phyloP scores from a whole-genome alignment of 2,888 invertebrate genomes.

The Tineola bisselliella region DNA sequence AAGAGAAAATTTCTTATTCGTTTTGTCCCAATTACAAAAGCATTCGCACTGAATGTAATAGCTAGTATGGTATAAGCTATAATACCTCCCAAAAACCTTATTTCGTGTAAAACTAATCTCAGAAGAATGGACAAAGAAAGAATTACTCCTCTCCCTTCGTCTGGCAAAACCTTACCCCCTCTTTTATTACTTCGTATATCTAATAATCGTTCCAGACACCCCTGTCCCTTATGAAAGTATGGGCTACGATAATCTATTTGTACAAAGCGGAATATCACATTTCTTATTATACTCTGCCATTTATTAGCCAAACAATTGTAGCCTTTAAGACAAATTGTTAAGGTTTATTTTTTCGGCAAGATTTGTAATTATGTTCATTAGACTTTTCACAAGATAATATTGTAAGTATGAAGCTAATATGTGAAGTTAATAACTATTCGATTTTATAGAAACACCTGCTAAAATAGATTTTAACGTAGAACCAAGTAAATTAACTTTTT shows the following conservation, averaged over 20 bases:
- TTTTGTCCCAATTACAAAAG: no score
- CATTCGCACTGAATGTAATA: no score
- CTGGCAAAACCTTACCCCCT: conserved; percentile 22
- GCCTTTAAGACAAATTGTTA: neutral
- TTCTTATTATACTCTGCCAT: neutral
- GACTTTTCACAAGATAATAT: neutral
- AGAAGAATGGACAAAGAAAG: neutral
- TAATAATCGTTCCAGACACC: conserved; percentile 45
- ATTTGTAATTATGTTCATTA: neutral
- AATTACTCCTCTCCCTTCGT: neutral
- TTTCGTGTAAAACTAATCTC: neutral
- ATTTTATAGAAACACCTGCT: neutral
- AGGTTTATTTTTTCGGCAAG: neutral
- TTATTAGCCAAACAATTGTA: neutral
- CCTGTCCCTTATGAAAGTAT: conserved; percentile 5
- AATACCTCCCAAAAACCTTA: neutral
- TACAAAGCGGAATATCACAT: neutral
- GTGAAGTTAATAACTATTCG: neutral
- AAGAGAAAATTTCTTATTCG: no score
- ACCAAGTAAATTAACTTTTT: neutral
- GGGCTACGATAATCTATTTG: conserved; percentile 12
- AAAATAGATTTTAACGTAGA: neutral
- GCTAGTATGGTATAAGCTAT: no score
- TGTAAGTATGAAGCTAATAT: neutral
- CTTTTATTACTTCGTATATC: conserved; percentile 49